These are phyloP conservation scores for Lobophora halterata DNA, from an alignment of 2,888 invertebrate genomes.

Conservation along the genomic window DNA sequence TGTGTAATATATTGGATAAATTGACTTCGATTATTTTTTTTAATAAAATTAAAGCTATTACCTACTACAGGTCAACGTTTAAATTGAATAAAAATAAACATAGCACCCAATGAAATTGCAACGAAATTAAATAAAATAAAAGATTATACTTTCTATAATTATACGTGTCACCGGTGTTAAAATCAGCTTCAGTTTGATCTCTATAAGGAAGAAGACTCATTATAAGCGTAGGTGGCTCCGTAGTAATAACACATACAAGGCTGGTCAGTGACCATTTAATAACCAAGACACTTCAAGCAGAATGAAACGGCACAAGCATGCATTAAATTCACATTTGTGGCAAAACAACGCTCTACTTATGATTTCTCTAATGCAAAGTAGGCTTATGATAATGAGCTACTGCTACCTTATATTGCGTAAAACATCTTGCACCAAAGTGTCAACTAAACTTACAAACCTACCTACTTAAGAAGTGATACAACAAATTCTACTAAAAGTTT, in stretches of 20 bases:
- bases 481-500: too few relatives aligned
- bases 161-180: background rate
- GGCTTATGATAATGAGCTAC: conserved; percentile 6
- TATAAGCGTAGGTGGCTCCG: conserved; percentile 9
- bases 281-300: conserved; percentile 20
- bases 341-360: conserved; percentile 20
- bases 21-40: background rate
- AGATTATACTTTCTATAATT: background rate
- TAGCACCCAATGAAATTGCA: too few relatives aligned
- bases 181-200: background rate
- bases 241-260: conserved; percentile 25
- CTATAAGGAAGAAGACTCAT: conserved; percentile 10
- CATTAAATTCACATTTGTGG: conserved; percentile 29
- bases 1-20: conserved; percentile 9
- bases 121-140: too few relatives aligned
- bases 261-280: conserved; percentile 32
- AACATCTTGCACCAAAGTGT: too few relatives aligned
- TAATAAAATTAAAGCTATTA: background rate
- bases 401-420: too few relatives aligned
- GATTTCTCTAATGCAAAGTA: conserved; percentile 15
- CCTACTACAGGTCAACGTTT: background rate
- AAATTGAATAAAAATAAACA: too few relatives aligned
- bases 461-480: too few relatives aligned
- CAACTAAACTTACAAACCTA: too few relatives aligned
- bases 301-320: conserved; percentile 21